Conservation (phyloP, 2,888 invertebrate genomes). For the Biston stratarius region DNA sequence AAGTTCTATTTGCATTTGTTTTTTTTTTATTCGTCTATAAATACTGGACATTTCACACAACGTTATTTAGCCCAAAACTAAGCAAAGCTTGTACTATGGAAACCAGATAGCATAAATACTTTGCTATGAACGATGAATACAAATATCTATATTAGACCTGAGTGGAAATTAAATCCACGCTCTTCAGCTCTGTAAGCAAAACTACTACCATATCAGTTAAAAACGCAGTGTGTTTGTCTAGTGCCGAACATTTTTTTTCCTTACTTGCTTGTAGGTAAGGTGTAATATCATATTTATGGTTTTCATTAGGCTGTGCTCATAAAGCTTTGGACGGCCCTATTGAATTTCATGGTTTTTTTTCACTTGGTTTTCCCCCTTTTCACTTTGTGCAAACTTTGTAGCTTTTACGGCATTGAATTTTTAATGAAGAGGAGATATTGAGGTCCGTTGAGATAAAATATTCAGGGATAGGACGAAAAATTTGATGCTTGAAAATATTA, state of each 20-base stretch:
- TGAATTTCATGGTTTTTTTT: constrained; percentile 21
- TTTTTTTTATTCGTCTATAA: too few species aligned
- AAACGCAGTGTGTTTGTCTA: too few species aligned
- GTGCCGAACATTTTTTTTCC: background rate
- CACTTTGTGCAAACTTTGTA: constrained; percentile 26
- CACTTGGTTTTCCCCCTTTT: constrained; percentile 6
- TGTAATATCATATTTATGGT: constrained; percentile 17
- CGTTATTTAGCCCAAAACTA: too few species aligned
- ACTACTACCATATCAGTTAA: too few species aligned
- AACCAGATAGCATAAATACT: too few species aligned
- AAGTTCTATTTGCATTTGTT: too few species aligned
- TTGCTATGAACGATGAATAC: too few species aligned
- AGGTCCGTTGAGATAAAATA: constrained; percentile 42
- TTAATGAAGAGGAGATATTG: constrained; percentile 47
- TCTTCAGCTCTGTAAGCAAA: too few species aligned
- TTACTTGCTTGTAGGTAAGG: background rate
- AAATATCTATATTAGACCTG: too few species aligned
- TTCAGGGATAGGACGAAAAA: constrained; percentile 15
- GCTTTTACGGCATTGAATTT: constrained; percentile 21
- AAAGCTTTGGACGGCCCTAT: constrained; percentile 11
- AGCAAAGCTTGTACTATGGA: too few species aligned
- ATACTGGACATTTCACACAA: too few species aligned
- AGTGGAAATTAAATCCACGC: too few species aligned
- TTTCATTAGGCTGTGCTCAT: constrained; percentile 26
- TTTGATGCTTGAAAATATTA: background rate